phyloP scores from a whole-genome alignment of 2,113 vertebrate species.

The Addax nasomaculatus region DNA sequence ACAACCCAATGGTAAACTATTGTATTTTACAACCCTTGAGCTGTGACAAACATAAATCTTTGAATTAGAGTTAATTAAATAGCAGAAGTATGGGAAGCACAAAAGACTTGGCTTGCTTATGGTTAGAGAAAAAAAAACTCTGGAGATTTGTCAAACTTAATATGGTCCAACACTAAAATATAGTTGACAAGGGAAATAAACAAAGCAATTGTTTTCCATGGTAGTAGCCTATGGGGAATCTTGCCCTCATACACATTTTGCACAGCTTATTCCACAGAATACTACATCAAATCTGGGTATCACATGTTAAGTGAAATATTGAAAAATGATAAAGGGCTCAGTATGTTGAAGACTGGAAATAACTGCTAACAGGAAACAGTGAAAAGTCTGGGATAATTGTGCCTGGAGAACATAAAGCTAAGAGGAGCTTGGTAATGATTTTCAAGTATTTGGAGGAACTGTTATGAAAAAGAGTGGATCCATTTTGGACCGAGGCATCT shows the following conservation, averaged over 20 bases:
- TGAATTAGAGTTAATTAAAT: slow-evolving; percentile 25
- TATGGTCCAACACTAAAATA: neutral
- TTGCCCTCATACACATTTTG: neutral
- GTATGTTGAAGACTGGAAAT: neutral
- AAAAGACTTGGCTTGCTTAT: neutral
- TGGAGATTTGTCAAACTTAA: neutral
- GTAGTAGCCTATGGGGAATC: neutral
- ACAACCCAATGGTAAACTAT: neutral
- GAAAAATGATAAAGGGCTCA: neutral
- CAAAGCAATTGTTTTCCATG: neutral
- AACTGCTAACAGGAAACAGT: neutral
- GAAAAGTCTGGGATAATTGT: neutral
- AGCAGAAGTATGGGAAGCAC: neutral
- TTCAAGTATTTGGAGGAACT: neutral
- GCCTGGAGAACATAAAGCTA: neutral
- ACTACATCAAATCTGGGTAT: neutral
- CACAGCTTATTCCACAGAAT: neutral
- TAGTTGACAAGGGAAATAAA: neutral
- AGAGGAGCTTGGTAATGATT: neutral
- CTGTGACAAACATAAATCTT: neutral
- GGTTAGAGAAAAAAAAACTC: neutral
- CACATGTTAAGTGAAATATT: neutral
- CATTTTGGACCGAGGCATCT: neutral
- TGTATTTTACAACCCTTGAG: neutral
- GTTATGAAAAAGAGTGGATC: neutral